These are phyloP conservation scores for Vannuccia rotundouncinata DNA, from an alignment of 2,888 invertebrate species.

Conservation along the genomic window DNA sequence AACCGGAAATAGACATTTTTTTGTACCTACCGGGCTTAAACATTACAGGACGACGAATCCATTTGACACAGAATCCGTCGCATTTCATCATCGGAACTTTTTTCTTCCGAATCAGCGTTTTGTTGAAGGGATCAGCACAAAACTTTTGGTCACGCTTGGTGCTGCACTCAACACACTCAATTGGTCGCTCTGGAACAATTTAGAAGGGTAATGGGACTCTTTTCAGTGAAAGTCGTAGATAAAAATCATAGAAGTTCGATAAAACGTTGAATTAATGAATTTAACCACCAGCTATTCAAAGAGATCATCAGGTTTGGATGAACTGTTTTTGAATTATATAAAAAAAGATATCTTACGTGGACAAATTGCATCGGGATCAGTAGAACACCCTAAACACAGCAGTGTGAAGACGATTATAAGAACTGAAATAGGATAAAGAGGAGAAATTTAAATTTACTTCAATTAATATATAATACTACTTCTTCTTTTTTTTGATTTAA, in stretches of 20 bases:
- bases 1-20: too few species aligned
- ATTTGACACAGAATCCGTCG: constrained; percentile 34
- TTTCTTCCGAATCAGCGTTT: neutral
- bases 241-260: too few species aligned
- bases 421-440: too few species aligned
- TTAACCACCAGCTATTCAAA: too few species aligned
- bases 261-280: too few species aligned
- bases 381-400: neutral
- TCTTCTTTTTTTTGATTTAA: too few species aligned
- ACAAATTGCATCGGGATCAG: neutral
- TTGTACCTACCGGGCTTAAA: neutral
- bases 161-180: constrained; percentile 29
- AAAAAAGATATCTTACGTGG: neutral
- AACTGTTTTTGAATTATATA: too few species aligned
- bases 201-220: too few species aligned
- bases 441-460: too few species aligned
- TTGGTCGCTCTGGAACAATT: constrained; percentile 15
- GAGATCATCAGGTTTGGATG: too few species aligned
- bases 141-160: neutral
- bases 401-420: neutral
- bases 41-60: neutral
- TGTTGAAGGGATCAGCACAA: constrained; percentile 32
- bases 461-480: too few species aligned
- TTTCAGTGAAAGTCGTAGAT: too few species aligned
- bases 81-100: constrained; percentile 8